Base-by-base conservation (phyloP, 1,140 invertebrate genomes). In the Acromyrmex charruanus region DNA sequence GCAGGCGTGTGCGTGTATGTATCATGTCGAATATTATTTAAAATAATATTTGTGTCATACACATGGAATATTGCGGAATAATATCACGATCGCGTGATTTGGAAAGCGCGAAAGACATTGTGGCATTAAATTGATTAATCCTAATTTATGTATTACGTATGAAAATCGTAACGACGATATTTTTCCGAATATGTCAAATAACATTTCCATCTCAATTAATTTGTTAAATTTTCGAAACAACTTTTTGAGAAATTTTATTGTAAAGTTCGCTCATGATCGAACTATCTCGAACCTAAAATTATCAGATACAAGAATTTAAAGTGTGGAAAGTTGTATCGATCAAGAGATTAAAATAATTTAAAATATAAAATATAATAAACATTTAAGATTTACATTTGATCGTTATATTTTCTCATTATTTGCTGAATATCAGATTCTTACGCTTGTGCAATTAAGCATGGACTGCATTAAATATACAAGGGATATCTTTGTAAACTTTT, bases 401-500 rank as follows among this genome's bases (percentile, higher is more conserved):
- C 16, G 14, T 25, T 58, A 16, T 55, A 44, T 44, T 28, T 25
- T 10, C 59, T 18, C 49, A 44, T 72, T 74, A 44, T 72, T 74
- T 61, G 44, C 18, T 16, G 28, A 28, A 59, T 12, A 39, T 72
- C 35, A 14, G 16, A 82, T 72, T 49, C 35, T 61, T 61, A 21
- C 21, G 39, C 68, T 31, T 1, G n/a, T 71, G 39, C 51, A 81
- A 71, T 81, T 71, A 71, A 81, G 28, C 51, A 84, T 44, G 68
- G 69, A 68, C 65, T 68, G 49, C 79, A 87, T 90, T 77, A 85
- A 86, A 86, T 87, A 87, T 75, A 86, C 55, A 84, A 79, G 79
- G 79, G 88, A 86, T 81, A 85, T 92, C 89, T 81, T 89, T 81
- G 75, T 89, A 81, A 90, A 91, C 88, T 91, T 92, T 92, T 92